Evolutionary conservation across 2,797 vertebrate species (phyloP).

Genomic region (Lepilemur ruficaudatus): DNA sequence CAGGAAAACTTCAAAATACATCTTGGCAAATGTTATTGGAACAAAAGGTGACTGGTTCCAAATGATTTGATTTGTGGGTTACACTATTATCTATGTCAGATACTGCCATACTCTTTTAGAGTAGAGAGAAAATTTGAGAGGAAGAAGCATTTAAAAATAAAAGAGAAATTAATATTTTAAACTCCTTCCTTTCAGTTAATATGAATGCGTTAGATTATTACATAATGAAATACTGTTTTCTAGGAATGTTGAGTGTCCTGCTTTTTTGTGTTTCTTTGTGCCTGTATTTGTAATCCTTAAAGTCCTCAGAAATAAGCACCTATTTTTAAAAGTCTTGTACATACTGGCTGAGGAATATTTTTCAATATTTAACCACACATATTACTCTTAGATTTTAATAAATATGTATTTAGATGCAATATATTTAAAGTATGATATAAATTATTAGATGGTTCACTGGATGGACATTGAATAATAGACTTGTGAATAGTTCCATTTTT

Average conservation of each 20-base stretch:
- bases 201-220: not conserved
- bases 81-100: not conserved
- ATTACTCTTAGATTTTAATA: slow-evolving; percentile 8
- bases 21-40: not conserved
- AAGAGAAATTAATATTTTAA: not conserved
- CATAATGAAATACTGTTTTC: not conserved
- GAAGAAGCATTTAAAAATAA: not conserved
- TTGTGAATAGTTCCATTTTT: not conserved
- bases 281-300: not conserved
- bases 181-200: not conserved
- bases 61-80: not conserved
- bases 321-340: not conserved
- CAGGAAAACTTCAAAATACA: not conserved
- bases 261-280: not conserved
- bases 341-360: not conserved
- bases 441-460: not conserved
- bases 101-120: not conserved
- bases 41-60: not conserved
- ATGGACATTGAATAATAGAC: not conserved
- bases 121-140: not conserved
- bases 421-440: not conserved
- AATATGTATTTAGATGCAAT: not conserved
- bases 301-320: not conserved
- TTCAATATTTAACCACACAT: not conserved
- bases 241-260: not conserved